A percentile compares a stretch with the other conserved stretches of the same genome.
Conservation (phyloP, 2,888 invertebrate species). For the Pelosia muscerda region DNA sequence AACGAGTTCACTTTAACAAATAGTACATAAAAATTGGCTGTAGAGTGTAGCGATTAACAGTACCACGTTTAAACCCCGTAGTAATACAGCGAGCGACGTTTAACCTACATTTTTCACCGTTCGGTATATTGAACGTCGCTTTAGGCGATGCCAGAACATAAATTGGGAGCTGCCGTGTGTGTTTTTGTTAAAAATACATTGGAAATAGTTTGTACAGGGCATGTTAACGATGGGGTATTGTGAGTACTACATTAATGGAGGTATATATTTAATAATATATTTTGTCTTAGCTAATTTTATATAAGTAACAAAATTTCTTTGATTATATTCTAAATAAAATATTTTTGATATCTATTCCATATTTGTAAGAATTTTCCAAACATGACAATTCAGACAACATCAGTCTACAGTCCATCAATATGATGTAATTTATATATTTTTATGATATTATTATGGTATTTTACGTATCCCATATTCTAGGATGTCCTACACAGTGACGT, state of each 20-base stretch:
- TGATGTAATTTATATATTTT: too few relatives aligned
- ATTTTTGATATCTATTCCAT: too few relatives aligned
- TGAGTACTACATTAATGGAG: background rate
- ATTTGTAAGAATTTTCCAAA: too few relatives aligned
- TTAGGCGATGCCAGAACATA: conserved; percentile 26
- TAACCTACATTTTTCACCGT: conserved; percentile 25
- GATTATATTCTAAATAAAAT: too few relatives aligned
- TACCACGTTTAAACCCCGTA: conserved; percentile 11
- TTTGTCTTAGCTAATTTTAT: too few relatives aligned
- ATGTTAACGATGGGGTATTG: conserved; percentile 2
- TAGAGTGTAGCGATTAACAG: conserved; percentile 16
- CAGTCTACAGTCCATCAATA: too few relatives aligned
- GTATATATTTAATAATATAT: background rate
- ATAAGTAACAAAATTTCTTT: too few relatives aligned
- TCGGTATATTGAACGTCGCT: conserved; percentile 24
- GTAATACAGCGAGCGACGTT: conserved; percentile 21
- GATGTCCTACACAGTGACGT: too few relatives aligned
- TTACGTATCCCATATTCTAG: too few relatives aligned
- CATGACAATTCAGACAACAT: too few relatives aligned
- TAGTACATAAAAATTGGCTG: conserved; percentile 14
- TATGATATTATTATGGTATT: too few relatives aligned
- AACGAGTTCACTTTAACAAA: background rate
- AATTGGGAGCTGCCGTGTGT: conserved; percentile 19
- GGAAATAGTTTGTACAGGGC: conserved; percentile 13
- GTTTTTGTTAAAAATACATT: conserved; percentile 23